Evolutionary conservation across 2,797 vertebrate genomes (phyloP).

Genomic region (Vireo griseus): DNA sequence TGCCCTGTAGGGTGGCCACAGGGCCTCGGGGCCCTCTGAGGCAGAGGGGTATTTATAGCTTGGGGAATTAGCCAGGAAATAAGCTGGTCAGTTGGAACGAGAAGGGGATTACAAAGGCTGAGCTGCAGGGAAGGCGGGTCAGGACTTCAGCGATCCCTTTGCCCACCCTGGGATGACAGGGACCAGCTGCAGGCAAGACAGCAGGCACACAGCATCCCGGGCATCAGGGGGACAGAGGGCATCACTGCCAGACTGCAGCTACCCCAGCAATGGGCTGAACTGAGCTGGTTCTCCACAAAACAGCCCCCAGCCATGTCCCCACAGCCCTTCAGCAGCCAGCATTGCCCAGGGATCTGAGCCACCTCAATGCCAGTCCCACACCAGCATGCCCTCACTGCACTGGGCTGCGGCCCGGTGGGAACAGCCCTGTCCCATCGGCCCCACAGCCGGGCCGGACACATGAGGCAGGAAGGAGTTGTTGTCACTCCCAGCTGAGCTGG

Average conservation of each 20-base stretch:
- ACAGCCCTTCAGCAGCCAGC: not conserved
- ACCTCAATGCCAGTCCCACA: not conserved
- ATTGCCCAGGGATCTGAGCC: not conserved
- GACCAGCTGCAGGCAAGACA: not conserved
- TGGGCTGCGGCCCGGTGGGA: not conserved
- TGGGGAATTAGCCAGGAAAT: slow-evolving; percentile 58
- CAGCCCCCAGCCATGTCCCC: not conserved
- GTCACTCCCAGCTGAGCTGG: slow-evolving; percentile 22
- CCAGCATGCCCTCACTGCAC: not conserved
- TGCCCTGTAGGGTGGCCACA: rapidly evolving
- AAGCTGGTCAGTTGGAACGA: not conserved
- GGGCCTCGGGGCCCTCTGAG: not conserved
- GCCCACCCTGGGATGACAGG: not conserved
- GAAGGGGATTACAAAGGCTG: slow-evolving; percentile 22
- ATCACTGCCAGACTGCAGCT: not conserved
- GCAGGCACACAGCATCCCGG: rapidly evolving
- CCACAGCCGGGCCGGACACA: not conserved
- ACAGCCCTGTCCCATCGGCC: not conserved
- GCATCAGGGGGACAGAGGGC: not conserved
- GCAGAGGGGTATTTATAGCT: slow-evolving; percentile 64
- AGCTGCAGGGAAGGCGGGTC: not conserved
- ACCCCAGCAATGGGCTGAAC: not conserved
- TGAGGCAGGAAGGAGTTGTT: slow-evolving; percentile 31
- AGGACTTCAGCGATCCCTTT: not conserved
- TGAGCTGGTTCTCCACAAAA: not conserved